Percentiles rank a stretch among this genome's conserved stretches.
Evolutionary conservation across 2,888 invertebrate species (phyloP).

Genomic region (Lepidocyrtinus sp.): DNA sequence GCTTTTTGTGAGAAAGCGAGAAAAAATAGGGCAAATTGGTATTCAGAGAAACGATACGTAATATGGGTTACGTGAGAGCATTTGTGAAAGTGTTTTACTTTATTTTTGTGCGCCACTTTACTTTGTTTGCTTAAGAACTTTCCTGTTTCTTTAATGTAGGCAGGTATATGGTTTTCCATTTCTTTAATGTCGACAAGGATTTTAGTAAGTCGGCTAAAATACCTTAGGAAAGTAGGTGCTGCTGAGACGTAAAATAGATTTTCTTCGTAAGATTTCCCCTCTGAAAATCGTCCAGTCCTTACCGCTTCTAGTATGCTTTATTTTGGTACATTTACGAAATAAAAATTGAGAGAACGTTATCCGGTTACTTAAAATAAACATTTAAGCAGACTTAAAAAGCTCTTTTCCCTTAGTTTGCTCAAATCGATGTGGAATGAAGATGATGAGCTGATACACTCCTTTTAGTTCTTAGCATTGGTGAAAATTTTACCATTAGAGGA

Average conservation of each 20-base stretch:
- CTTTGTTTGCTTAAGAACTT: constrained; percentile 6
- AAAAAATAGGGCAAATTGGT: constrained; percentile 37
- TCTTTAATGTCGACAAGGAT: neutral
- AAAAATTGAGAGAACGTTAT: constrained; percentile 36
- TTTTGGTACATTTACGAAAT: constrained; percentile 33
- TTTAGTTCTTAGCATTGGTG: too few relatives aligned
- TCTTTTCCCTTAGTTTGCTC: too few relatives aligned
- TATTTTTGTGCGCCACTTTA: neutral
- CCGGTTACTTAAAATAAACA: constrained; percentile 28
- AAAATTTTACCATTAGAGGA: too few relatives aligned
- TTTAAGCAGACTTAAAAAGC: constrained; percentile 23
- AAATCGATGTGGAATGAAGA: neutral
- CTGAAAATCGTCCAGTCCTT: too few relatives aligned
- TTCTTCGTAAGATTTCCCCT: neutral
- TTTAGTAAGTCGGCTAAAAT: neutral
- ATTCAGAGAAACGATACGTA: constrained; percentile 45
- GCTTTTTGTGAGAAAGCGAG: neutral
- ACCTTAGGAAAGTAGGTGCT: neutral
- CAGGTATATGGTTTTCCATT: neutral
- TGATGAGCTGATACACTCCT: neutral
- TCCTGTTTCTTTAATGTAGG: neutral
- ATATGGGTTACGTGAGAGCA: constrained; percentile 51
- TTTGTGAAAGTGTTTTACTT: constrained; percentile 45
- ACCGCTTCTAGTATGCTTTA: too few relatives aligned
- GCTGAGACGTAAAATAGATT: neutral